Base-by-base conservation (phyloP, 2,888 invertebrate genomes). In the Drosophila setosimentum region DNA sequence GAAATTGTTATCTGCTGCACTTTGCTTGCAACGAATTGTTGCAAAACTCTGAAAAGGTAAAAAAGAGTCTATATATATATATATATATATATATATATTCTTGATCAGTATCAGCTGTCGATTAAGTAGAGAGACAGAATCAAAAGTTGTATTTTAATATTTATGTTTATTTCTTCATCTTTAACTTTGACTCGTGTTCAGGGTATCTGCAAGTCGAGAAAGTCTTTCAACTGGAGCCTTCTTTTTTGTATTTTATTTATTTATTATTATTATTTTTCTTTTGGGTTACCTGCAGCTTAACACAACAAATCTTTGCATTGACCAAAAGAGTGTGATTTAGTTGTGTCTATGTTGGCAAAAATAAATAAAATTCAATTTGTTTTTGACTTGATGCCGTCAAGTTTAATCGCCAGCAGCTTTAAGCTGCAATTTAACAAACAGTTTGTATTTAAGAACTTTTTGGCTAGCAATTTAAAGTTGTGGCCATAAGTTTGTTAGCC, bases 281-380 rank as follows among this genome's bases (percentile, higher is more conserved):
- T 76, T 73, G 71, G 78, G 76, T 79, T 86, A 77, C 79, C 81
- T 82, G 77, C 83, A 86, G 74, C 73, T 88, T 76, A 86, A 74
- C 84, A 73, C 73, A 79, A 83, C 76, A 73, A 83, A 73, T 86
- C 73, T 87, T 85, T 86, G 76, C 73, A 73, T 73, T 60, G 55
- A 60, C 58, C 63, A 58, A 57, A 64, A 50, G 49, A 33, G 54
- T 61, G 51, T 42, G 30, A 61, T 59, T 78, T 62, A 75, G 65
- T 77, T 85, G 50, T 55, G 32, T 71, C 27, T 29, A 35, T 33
- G 75, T 55, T 21, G 18, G 24, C 4, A 24, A 33, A 30, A 21
- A 66, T 27, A 64, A 64, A 64, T 35, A 67, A 13, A 67, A 67
- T 33, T 49, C 37, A 42, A 54, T 24, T 45, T 27, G 16, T 7